Conservation (phyloP, 2,113 vertebrate genomes). For the Erinaceus europaeus region DNA sequence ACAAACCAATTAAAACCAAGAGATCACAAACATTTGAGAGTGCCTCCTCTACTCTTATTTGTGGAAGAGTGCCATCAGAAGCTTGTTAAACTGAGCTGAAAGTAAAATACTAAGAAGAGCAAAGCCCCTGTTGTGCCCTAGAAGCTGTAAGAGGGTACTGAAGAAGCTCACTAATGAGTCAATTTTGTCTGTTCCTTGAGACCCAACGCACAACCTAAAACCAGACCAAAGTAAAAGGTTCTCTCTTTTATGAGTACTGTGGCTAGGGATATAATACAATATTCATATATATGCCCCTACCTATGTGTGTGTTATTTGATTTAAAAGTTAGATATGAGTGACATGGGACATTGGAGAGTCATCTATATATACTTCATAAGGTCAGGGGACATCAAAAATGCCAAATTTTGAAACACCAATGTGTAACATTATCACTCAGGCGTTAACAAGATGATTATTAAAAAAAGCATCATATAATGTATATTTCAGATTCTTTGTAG, state of each 20-base stretch:
- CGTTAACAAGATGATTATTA: background rate
- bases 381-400: background rate
- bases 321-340: too few relatives aligned
- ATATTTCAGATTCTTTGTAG: background rate
- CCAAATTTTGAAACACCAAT: background rate
- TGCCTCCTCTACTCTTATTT: background rate
- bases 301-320: too few relatives aligned
- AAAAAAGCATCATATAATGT: background rate
- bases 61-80: background rate
- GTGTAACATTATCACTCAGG: background rate
- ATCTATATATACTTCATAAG: too few relatives aligned
- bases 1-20: too few relatives aligned
- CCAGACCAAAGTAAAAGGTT: background rate
- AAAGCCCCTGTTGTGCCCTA: background rate
- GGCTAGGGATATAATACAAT: background rate
- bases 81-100: background rate
- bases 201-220: background rate
- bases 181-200: fast-evolving
- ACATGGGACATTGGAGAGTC: too few relatives aligned
- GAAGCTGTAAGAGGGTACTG: fast-evolving
- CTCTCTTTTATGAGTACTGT: background rate
- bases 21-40: background rate
- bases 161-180: too few relatives aligned
- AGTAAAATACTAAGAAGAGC: background rate
- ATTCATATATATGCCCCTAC: too few relatives aligned